These are phyloP conservation scores for Perca schrenkii DNA, from an alignment of 2,113 vertebrate species.

Conservation along the genomic window DNA sequence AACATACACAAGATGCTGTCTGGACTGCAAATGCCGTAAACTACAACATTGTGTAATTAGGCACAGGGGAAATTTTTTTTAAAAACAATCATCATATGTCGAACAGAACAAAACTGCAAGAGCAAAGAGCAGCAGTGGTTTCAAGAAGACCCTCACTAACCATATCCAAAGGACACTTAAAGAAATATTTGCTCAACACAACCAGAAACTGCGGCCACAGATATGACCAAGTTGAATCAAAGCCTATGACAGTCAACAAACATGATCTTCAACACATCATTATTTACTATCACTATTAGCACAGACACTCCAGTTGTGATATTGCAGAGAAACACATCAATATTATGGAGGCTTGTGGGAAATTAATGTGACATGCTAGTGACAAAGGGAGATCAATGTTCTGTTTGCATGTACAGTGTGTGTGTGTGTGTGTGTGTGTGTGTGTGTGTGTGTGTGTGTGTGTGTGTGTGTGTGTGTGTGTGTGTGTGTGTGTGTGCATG, in stretches of 20 bases:
- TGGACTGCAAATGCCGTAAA: not conserved
- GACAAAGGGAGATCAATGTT: constrained; percentile 43
- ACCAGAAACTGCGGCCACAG: not conserved
- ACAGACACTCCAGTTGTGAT: constrained; percentile 1
- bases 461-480: not conserved
- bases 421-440: not conserved
- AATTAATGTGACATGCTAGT: constrained; percentile 5
- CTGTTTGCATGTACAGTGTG: constrained; percentile 21
- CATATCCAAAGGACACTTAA: not conserved
- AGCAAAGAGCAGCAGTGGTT: not conserved
- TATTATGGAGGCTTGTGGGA: constrained; percentile 9
- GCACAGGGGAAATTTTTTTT: no score
- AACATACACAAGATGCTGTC: not conserved
- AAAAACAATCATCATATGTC: no score
- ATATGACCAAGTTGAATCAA: not conserved
- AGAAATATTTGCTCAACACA: not conserved
- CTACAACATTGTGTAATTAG: no score
- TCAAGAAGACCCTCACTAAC: not conserved
- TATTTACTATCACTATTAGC: constrained; percentile 5
- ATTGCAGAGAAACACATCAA: constrained; percentile 4
- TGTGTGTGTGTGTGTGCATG: not conserved
- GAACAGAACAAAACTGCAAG: not conserved
- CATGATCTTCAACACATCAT: not conserved
- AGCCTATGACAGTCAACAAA: not conserved
- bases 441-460: not conserved